Conservation (phyloP, 2,797 vertebrate genomes). For the Ctenosaura bakeri region DNA sequence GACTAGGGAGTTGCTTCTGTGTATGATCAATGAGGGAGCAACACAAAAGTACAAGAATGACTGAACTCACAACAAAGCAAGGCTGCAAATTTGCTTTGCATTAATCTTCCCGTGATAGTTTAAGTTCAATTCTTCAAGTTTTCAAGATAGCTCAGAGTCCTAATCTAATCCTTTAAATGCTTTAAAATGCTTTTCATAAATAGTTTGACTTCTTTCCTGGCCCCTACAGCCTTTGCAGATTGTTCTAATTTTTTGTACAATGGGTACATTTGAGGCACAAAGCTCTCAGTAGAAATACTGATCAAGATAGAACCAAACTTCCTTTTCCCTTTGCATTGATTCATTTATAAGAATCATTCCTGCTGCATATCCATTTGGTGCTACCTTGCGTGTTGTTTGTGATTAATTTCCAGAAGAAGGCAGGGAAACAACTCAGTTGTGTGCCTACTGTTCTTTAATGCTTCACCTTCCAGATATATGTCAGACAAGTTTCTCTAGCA, state of each 20-base stretch:
- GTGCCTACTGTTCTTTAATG: too few relatives aligned
- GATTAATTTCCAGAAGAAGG: not conserved
- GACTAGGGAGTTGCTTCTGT: not conserved
- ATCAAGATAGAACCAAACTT: not conserved
- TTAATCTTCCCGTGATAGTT: not conserved
- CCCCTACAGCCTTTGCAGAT: not conserved
- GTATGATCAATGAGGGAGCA: not conserved
- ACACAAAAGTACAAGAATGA: not conserved
- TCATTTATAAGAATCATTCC: not conserved
- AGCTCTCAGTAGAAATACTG: not conserved
- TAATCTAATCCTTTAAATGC: not conserved
- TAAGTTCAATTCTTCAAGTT: not conserved
- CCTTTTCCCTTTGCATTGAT: not conserved
- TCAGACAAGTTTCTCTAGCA: too few relatives aligned
- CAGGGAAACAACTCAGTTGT: not conserved
- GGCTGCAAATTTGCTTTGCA: not conserved
- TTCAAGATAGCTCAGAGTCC: not conserved
- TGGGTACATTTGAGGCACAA: not conserved
- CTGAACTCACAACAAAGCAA: not conserved
- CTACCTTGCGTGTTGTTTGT: not conserved
- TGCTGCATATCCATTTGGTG: not conserved
- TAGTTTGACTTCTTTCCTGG: not conserved
- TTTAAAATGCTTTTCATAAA: not conserved
- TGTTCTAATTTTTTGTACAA: not conserved
- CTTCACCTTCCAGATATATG: too few relatives aligned